These are phyloP conservation scores for Pterophyllum scalare DNA, from an alignment of 2,113 vertebrate genomes.

Conservation along the genomic window DNA sequence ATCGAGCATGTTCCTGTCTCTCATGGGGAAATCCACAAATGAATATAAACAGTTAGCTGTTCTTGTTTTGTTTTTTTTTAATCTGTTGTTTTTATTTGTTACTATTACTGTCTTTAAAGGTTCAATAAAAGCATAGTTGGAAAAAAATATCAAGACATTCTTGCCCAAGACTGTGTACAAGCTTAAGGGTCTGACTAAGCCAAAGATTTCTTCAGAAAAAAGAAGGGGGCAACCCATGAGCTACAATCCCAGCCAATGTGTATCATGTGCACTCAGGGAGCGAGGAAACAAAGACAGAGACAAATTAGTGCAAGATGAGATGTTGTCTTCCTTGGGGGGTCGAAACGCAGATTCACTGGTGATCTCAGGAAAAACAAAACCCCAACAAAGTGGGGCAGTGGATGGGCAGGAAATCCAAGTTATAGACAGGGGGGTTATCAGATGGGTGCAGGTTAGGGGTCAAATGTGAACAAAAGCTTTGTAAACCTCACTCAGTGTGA, in stretches of 20 bases:
- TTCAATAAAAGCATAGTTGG: not conserved
- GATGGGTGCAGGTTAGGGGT: constrained; percentile 68
- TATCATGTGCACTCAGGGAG: not conserved
- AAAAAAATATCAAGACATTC: not conserved
- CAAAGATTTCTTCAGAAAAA: constrained; percentile 22
- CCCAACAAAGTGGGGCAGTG: not conserved
- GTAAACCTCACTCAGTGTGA: constrained; percentile 60
- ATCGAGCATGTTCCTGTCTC: too few species aligned
- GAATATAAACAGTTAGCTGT: not conserved
- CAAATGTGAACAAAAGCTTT: constrained; percentile 74
- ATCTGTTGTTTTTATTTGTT: not conserved
- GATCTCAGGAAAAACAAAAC: constrained; percentile 39
- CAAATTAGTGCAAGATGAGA: not conserved
- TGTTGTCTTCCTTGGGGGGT: not conserved
- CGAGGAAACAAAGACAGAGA: not conserved
- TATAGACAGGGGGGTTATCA: constrained; percentile 55
- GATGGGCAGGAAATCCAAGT: constrained; percentile 61
- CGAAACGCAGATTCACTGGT: constrained; percentile 18
- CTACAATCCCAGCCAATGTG: not conserved
- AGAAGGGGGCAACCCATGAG: not conserved
- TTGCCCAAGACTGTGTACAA: not conserved
- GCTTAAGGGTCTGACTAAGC: not conserved
- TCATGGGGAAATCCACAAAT: too few species aligned
- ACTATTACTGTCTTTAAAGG: not conserved
- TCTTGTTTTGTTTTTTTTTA: fast-evolving